Conservation (phyloP, 2,797 vertebrate genomes). For the Loriculus beryllinus region DNA sequence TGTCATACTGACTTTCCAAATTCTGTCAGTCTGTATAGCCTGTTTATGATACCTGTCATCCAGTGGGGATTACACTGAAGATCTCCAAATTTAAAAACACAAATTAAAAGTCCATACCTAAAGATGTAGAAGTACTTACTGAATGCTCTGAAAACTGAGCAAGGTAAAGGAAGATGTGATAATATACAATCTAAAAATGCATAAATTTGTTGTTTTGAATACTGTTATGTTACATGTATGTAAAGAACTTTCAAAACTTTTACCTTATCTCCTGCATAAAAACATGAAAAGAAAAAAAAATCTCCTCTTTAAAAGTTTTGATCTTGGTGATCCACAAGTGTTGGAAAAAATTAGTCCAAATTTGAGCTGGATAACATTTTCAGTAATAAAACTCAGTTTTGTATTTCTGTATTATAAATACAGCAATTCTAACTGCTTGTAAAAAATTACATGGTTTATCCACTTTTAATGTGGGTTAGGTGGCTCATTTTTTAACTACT, state of each 20-base stretch:
- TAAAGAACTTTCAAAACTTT: background rate
- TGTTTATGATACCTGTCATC: background rate
- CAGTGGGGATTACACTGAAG: background rate
- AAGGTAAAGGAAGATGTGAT: background rate
- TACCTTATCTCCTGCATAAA: background rate
- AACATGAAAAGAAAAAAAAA: background rate
- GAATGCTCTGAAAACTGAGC: background rate
- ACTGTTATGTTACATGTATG: accelerated
- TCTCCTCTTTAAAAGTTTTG: background rate
- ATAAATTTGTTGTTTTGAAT: background rate
- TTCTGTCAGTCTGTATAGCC: background rate
- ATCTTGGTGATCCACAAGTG: background rate
- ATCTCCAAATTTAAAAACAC: background rate
- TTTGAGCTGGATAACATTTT: background rate
- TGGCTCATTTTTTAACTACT: background rate
- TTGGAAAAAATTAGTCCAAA: background rate
- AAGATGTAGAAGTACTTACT: background rate
- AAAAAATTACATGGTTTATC: background rate
- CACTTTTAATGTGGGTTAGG: background rate
- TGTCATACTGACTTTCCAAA: background rate
- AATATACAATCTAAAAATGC: background rate
- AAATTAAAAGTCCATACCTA: background rate
- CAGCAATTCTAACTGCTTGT: background rate
- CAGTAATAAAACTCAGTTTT: background rate
- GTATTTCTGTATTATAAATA: background rate